These are phyloP conservation scores for Heterotis niloticus DNA, from an alignment of 2,113 vertebrate species.

Conservation along the genomic window DNA sequence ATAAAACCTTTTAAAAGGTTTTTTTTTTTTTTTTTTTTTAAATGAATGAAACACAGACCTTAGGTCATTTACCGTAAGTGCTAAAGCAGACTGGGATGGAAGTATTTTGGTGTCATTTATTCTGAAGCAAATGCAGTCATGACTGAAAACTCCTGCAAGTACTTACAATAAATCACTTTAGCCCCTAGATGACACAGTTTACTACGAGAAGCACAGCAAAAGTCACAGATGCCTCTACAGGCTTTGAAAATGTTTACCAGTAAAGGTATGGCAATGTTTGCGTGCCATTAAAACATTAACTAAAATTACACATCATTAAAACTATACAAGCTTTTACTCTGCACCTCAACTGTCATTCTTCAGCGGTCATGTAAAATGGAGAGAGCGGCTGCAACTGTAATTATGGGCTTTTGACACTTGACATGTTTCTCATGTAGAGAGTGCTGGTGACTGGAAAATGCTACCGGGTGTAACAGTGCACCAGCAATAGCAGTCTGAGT, in stretches of 20 bases:
- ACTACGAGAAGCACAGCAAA: conserved; percentile 5
- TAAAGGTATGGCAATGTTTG: conserved; percentile 22
- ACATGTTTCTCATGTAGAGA: conserved; percentile 12
- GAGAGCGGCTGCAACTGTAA: conserved; percentile 52
- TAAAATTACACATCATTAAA: conserved; percentile 23
- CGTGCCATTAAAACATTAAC: conserved; percentile 22
- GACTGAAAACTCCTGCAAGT: not conserved
- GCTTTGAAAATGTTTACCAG: conserved; percentile 29
- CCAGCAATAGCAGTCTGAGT: not conserved
- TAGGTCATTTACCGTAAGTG: conserved; percentile 12
- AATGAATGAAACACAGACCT: not conserved
- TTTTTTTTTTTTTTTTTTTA: too few species aligned
- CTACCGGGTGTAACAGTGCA: not conserved
- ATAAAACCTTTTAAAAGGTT: conserved; percentile 22
- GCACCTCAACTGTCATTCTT: conserved; percentile 41
- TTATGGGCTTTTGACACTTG: conserved; percentile 45
- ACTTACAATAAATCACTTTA: not conserved
- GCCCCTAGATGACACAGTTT: conserved; percentile 9
- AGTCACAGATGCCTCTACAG: conserved; percentile 21
- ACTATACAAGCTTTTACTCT: conserved; percentile 44
- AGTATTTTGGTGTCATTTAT: not conserved
- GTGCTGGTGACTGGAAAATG: conserved; percentile 44
- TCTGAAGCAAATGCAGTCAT: not conserved
- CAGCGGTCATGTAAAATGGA: conserved; percentile 54
- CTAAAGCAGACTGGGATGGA: conserved; percentile 18